These are phyloP conservation scores for Sphaerophoria taeniata DNA, from an alignment of 2,888 invertebrate genomes.

Conservation along the genomic window DNA sequence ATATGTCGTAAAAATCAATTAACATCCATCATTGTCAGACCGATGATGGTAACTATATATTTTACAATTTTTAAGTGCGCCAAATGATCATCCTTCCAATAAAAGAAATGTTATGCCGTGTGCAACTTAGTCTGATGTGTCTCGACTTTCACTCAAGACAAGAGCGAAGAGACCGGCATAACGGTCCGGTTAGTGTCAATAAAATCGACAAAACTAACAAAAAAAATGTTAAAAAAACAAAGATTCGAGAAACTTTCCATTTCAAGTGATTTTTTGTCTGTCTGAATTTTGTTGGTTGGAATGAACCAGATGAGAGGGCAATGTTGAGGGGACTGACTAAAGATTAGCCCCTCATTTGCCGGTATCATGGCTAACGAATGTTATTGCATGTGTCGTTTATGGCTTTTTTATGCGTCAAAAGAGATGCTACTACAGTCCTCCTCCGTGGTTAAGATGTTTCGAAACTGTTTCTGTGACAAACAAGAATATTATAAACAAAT, in stretches of 20 bases:
- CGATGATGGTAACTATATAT: conserved; percentile 14
- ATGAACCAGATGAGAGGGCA: conserved; percentile 38
- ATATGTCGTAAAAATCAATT: not conserved
- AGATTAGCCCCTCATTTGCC: conserved; percentile 45
- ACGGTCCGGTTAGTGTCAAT: conserved; percentile 56
- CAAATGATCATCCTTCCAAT: conserved; percentile 19
- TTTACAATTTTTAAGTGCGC: conserved; percentile 20
- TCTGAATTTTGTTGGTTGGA: not conserved
- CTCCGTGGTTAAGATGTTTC: conserved; percentile 28
- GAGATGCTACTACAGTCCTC: conserved; percentile 22
- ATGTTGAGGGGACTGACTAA: not conserved
- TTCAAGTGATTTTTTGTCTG: conserved; percentile 53
- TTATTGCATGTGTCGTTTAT: conserved; percentile 75
- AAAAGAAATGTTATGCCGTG: conserved; percentile 1
- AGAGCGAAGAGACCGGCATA: conserved; percentile 25
- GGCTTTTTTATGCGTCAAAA: conserved; percentile 3
- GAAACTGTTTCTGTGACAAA: conserved; percentile 23
- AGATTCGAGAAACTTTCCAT: conserved; percentile 70
- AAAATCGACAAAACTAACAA: conserved; percentile 65
- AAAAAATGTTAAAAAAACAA: conserved; percentile 21
- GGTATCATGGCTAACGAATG: conserved; percentile 24
- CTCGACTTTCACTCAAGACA: conserved; percentile 62
- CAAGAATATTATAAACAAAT: conserved; percentile 18
- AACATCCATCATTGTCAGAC: conserved; percentile 58
- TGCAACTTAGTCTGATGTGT: not conserved